Base-by-base conservation (phyloP, 2,888 invertebrate species). In the Drosophila seclusa region DNA sequence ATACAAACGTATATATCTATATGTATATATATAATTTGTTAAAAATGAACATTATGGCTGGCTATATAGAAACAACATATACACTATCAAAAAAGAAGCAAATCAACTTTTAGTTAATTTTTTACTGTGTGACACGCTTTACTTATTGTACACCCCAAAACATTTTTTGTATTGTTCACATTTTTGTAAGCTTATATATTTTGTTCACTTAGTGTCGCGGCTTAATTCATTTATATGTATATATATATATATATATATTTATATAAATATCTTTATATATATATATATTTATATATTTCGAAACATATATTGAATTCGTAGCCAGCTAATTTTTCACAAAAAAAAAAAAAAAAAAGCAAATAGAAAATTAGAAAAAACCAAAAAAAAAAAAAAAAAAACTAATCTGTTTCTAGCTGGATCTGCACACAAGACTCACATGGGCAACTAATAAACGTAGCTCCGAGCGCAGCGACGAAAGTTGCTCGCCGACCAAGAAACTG, bases 391-490 rank as follows among this genome's bases (percentile, higher is more conserved):
- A 29, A 31, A 10, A 31, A 31, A 75, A 83, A 21, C 24, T 45
- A 85, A 86, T 86, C 82, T 90, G 83, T 87, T 87, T 87, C 87
- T 87, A 87, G 87, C 87, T 87, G 87, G 87, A 87, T 68, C 83
- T 71, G 76, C 80, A 77, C 73, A 78, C 89, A 87, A 87, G 71
- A 69, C 85, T 38, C 83, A 52, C 71, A 88, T 86, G 89, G 82
- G 89, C 69, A 88, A 88, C 73, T 80, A 83, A 88, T 90, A 87
- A 87, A 82, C 87, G 90, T 84, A 82, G 75, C 68, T 80, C 76
- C 11, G 48, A 49, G 54, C 36, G 68, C 62, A 87, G 85, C 71
- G 87, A 69, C 72, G 29, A 60, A 27, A 58, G 68, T 80, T 73
- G 74, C 61, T 69, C 84, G 78, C 68, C 82, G 67, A 66, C 48